A percentile compares a stretch with the other conserved stretches of the same genome.
phyloP scores from a whole-genome alignment of 2,113 vertebrate genomes.

The Cairina moschata region DNA sequence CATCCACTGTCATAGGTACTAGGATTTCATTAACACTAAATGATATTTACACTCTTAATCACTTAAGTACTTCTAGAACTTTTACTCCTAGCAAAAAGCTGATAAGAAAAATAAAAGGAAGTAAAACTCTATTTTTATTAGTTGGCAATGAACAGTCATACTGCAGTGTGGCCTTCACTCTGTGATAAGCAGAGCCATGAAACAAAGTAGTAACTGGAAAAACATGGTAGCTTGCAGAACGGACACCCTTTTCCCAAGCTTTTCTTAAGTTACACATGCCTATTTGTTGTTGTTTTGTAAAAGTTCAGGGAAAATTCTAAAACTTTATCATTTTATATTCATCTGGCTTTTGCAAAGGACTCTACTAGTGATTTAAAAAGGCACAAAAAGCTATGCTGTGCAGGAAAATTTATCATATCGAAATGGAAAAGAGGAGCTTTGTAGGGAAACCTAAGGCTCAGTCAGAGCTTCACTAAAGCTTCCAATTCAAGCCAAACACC shows the following conservation, averaged over 20 bases:
- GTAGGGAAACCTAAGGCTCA: background rate
- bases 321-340: background rate
- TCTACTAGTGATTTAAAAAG: background rate
- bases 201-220: background rate
- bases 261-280: background rate
- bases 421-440: background rate
- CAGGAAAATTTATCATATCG: background rate
- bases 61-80: background rate
- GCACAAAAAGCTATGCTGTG: background rate
- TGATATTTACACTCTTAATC: background rate
- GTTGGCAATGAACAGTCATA: background rate
- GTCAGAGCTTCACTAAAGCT: background rate
- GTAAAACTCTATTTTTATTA: background rate
- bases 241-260: background rate
- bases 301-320: background rate
- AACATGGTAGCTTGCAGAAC: rapidly evolving
- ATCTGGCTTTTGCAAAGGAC: background rate
- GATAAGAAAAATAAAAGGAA: constrained; percentile 9
- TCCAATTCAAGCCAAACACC: background rate
- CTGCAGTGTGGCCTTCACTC: background rate
- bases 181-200: background rate
- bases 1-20: background rate
- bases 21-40: background rate
- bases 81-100: background rate
- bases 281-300: background rate